Evolutionary conservation across 2,888 invertebrate genomes (phyloP).

Genomic region (Melieria picta): DNA sequence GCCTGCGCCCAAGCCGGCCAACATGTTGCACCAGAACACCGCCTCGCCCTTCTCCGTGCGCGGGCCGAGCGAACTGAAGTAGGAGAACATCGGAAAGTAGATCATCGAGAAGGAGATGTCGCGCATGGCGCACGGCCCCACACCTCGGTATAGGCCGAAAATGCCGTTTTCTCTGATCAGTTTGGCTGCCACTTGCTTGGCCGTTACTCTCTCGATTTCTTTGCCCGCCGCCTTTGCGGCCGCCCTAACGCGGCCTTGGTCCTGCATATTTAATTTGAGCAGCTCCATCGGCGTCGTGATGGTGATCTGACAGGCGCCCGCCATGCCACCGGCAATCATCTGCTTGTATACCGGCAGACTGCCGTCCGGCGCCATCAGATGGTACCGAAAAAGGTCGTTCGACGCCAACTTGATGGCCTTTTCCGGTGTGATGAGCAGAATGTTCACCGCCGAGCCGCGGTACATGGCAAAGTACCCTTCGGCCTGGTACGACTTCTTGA

Average conservation of each 20-base stretch:
- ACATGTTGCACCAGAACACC: conserved; percentile 92
- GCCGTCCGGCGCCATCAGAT: conserved; percentile 78
- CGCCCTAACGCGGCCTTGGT: conserved; percentile 82
- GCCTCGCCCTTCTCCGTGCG: conserved; percentile 71
- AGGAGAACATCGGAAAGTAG: conserved; percentile 97
- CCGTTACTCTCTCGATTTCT: conserved; percentile 74
- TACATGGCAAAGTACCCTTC: conserved; percentile 99
- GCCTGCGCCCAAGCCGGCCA: conserved; percentile 90
- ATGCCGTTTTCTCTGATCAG: conserved; percentile 87
- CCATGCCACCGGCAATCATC: conserved; percentile 92
- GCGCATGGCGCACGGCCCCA: conserved; percentile 88
- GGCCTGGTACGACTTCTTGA: conserved; percentile 88
- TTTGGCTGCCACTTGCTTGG: conserved; percentile 78
- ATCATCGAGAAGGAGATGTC: conserved; percentile 96
- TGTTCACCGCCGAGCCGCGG: conserved; percentile 95
- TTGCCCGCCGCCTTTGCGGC: conserved; percentile 73
- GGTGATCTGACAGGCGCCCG: conserved; percentile 95
- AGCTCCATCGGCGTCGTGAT: conserved; percentile 99
- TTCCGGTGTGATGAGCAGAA: conserved; percentile 90
- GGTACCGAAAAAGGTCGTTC: conserved; percentile 94
- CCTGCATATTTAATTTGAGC: conserved; percentile 98
- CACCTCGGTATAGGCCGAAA: conserved; percentile 91
- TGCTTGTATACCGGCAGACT: conserved; percentile 81
- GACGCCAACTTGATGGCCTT: conserved; percentile 98
- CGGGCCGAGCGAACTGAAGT: conserved; percentile 87